A percentile compares a stretch with the other conserved stretches of the same genome.
Evolutionary conservation across 2,888 invertebrate species (phyloP).

Genomic region (Parnassius smintheus): DNA sequence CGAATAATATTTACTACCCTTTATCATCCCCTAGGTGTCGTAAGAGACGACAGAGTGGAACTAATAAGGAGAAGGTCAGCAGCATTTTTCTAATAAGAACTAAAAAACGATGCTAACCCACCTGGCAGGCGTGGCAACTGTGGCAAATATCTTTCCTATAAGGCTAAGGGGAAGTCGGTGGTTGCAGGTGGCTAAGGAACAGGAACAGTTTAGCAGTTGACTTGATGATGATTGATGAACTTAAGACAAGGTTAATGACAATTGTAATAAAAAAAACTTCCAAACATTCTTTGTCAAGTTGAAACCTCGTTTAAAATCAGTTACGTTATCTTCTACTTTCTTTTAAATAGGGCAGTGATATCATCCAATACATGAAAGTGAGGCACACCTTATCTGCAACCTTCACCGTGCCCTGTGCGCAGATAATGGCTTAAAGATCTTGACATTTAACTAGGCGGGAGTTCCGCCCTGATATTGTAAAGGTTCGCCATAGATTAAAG

Average conservation of each 20-base stretch:
- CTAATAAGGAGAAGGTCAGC: no score
- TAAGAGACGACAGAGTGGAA: no score
- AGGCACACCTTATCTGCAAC: slow-evolving; percentile 28
- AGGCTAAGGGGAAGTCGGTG: no score
- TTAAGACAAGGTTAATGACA: not conserved
- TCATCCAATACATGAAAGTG: slow-evolving; percentile 36
- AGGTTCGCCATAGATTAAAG: not conserved
- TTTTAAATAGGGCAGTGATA: slow-evolving; percentile 29
- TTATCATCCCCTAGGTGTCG: no score
- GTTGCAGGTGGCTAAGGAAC: no score
- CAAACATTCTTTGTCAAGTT: not conserved
- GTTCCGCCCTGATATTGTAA: not conserved
- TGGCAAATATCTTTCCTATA: no score
- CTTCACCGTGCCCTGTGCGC: slow-evolving; percentile 25
- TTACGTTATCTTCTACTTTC: not conserved
- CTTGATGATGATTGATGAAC: no score
- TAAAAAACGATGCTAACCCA: no score
- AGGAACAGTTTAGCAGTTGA: no score
- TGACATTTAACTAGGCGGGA: slow-evolving; percentile 15
- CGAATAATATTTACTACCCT: no score
- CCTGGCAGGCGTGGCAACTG: no score
- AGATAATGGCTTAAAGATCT: slow-evolving; percentile 15
- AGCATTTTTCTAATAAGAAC: no score
- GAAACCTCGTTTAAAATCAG: not conserved
- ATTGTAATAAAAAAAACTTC: not conserved